Conservation (phyloP, 2,113 vertebrate species). For the Pleuronectes platessa region DNA sequence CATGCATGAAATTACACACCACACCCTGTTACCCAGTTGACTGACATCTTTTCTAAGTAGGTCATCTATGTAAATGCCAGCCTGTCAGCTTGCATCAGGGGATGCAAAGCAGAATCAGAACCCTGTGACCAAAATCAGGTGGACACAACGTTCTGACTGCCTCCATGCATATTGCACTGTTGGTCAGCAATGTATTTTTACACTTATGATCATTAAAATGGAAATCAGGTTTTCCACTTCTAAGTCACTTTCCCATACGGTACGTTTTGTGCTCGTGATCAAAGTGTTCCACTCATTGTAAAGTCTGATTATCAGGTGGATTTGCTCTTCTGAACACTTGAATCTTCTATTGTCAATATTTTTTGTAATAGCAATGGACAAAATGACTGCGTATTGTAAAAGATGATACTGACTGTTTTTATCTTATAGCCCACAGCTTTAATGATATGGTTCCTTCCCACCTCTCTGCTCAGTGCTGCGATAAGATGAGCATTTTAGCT, state of each 20-base stretch:
- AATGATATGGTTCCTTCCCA: not conserved
- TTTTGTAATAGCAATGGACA: too few relatives aligned
- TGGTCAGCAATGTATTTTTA: not conserved
- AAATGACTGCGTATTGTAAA: too few relatives aligned
- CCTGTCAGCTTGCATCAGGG: constrained; percentile 76
- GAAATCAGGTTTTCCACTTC: not conserved
- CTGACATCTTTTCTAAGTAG: constrained; percentile 76
- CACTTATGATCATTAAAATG: not conserved
- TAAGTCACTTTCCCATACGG: not conserved
- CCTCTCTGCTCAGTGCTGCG: too few relatives aligned
- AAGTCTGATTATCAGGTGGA: too few relatives aligned
- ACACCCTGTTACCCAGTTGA: constrained; percentile 63
- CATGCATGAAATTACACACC: constrained; percentile 68
- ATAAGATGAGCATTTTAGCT: not conserved
- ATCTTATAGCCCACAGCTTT: too few relatives aligned
- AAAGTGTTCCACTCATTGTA: too few relatives aligned
- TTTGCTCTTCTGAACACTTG: too few relatives aligned
- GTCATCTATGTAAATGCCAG: constrained; percentile 80
- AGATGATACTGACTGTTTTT: too few relatives aligned
- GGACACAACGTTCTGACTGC: constrained; percentile 6
- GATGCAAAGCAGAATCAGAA: constrained; percentile 66
- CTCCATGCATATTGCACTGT: not conserved
- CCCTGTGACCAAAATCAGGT: constrained; percentile 52
- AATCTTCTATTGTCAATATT: too few relatives aligned
- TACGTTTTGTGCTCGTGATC: not conserved